Base-by-base conservation (phyloP, 2,888 invertebrate genomes). In the Vesta saturnalis region DNA sequence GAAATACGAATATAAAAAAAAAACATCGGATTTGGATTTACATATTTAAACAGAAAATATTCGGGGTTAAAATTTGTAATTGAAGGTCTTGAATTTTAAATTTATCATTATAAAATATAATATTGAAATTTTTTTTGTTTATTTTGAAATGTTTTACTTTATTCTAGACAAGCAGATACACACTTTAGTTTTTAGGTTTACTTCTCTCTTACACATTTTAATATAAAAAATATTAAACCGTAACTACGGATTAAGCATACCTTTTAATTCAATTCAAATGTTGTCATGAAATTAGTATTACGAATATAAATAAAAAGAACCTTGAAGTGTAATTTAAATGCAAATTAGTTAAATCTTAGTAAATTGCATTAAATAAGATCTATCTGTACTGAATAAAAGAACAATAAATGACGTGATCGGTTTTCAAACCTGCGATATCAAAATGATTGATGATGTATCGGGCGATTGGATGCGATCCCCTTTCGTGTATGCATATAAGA, bases 261-360 rank as follows among this genome's bases (percentile, higher is more conserved):
- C 4, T 23, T n/a, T 3, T 8, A 8, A 23, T 23, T 23, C 3
- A 23, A 23, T 47, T 47, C 47, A n/a, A 8, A 43, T 43, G 47
- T 47, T 23, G 16, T 47, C 47, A 16, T 52, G 18, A 21, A 18
- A 52, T 18, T 19, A 12, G 21, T 52, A 19, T 18, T 52, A 19
- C 21, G 19, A 19, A 18, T 52, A 52, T 52, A 52, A 52, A 52
- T 52, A 52, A 52, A 52, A 52, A 19, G n/a, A 19, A 19, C 52
- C 52, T 52, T 52, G 52, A n/a, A 19, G 52, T 12, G 18, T 52
- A 52, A 52, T 52, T 52, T 52, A 52, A 39, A 39, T 39, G 39
- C 39, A 39, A 39, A 39, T 39, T 39, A 39, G 39, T 39, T 39
- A 39, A 21, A 52, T 52, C 52, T 52, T 52, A 12, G 12, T 47